Base-by-base conservation (phyloP, 2,113 vertebrate species). In the Orientallactaga bullata region DNA sequence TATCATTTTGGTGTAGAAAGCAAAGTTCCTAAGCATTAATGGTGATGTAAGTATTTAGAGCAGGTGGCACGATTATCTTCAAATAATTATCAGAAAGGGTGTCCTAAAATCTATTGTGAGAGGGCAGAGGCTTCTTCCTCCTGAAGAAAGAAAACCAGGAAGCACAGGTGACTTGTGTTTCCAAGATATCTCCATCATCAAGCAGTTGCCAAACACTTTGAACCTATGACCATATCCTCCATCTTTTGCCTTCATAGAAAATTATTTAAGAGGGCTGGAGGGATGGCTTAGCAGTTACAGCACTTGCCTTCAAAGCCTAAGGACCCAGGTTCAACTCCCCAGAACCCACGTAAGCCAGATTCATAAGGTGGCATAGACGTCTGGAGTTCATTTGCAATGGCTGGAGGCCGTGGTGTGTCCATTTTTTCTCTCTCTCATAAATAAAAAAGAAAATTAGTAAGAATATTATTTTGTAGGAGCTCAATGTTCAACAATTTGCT, bases 51-150 rank as follows among this genome's bases (percentile, higher is more conserved):
- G 82, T 91, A 58, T 88, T 96, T 93, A 96, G 92, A 94, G 76
- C 92, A 96, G 85, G 94, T 94, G 89, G 79, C 76, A 93, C 94
- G 79, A 90, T 86, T 95, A 92, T 86, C 66, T 92, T 94, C 86
- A 92, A 95, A 96, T 92, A 93, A 96, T 94, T 94, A 96, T 71
- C 77, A 81, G 91, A 95, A 93, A 95, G 80, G 85, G 88, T 82
- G 95, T 68, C 69, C 90, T 86, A 90, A 94, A 94, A 85, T 91
- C 55, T 84, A 87, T 58, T 68, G 42, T 88, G 86, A 21, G n/a
- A 72, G 92, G 95, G 81, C 15, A 15, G 58, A 42, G 86, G 47
- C 79, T 58, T 66, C n/a, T 26, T 93, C 42, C 61, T 91, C 73
- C 47, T 72, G 42, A 71, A 47, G n/a, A 85, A 74, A 88, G 80